Conservation (phyloP, 2,113 vertebrate genomes). For the Ginglymostoma cirratum region DNA sequence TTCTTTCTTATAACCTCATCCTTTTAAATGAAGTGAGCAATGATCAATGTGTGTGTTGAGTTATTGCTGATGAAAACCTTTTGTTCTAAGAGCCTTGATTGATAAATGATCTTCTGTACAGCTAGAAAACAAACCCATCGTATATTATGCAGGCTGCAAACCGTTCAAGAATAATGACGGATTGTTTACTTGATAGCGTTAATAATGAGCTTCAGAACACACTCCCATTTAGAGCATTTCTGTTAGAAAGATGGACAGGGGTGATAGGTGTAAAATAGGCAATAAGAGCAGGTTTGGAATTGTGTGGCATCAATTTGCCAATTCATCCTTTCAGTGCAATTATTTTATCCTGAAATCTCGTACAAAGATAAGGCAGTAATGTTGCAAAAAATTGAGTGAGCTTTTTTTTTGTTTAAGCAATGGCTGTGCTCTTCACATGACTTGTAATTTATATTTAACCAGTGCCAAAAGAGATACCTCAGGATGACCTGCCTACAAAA, state of each 20-base stretch:
- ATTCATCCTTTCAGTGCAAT: not conserved
- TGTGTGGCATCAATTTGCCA: conserved; percentile 4
- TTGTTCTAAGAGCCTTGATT: conserved; percentile 28
- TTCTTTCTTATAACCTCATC: conserved; percentile 28
- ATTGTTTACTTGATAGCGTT: conserved; percentile 25
- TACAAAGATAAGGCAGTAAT: not conserved
- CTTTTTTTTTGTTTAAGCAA: not conserved
- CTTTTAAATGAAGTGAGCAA: conserved; percentile 21
- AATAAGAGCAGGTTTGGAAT: not conserved
- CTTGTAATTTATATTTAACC: not conserved
- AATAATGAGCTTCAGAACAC: conserved; percentile 9
- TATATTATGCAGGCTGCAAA: conserved; percentile 18
- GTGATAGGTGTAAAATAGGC: conserved; percentile 3
- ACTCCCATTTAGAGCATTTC: conserved; percentile 6
- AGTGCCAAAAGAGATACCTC: not conserved
- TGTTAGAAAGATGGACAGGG: conserved; percentile 28
- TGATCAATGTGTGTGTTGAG: conserved; percentile 24
- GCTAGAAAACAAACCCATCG: not conserved
- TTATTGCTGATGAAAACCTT: conserved; percentile 33
- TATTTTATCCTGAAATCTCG: not conserved
- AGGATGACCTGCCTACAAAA: not conserved
- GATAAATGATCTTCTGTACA: conserved; percentile 22
- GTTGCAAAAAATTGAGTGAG: not conserved
- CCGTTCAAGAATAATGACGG: conserved; percentile 7
- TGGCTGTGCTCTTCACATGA: not conserved